Evolutionary conservation across 2,797 vertebrate species (phyloP).

Genomic region (Monodelphis domestica): DNA sequence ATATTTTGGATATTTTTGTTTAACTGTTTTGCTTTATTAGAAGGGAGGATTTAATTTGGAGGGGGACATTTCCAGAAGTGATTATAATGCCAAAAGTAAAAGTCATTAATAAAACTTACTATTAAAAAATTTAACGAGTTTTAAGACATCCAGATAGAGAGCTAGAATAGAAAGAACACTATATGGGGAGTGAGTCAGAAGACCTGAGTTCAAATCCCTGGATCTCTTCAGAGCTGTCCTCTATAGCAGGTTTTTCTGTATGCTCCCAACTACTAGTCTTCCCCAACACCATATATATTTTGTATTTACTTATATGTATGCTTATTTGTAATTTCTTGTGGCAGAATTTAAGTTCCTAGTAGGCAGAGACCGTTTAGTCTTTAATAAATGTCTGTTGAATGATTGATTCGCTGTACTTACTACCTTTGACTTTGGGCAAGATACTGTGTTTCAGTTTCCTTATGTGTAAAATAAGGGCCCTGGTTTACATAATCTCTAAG

Average conservation of each 20-base stretch:
- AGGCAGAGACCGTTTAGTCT: background rate
- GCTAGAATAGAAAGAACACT: background rate
- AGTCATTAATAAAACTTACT: background rate
- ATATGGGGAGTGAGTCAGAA: background rate
- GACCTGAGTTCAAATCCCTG: background rate
- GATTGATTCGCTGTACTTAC: background rate
- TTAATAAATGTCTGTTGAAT: background rate
- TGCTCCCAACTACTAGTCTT: background rate
- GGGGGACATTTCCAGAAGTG: background rate
- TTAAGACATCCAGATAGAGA: background rate
- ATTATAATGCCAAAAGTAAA: background rate
- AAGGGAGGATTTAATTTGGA: background rate
- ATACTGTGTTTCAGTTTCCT: background rate
- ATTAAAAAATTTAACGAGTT: background rate
- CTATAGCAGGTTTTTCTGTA: background rate
- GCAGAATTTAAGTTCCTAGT: background rate
- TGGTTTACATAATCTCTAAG: background rate
- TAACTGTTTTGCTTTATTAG: background rate
- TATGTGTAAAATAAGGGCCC: background rate
- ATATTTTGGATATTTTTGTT: background rate
- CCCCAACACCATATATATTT: background rate
- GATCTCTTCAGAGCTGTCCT: background rate
- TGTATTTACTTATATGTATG: background rate
- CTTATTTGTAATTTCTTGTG: background rate
- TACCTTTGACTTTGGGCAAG: background rate